These are phyloP conservation scores for Miniopterus natalensis DNA, from an alignment of 2,113 vertebrate species.

Conservation along the genomic window DNA sequence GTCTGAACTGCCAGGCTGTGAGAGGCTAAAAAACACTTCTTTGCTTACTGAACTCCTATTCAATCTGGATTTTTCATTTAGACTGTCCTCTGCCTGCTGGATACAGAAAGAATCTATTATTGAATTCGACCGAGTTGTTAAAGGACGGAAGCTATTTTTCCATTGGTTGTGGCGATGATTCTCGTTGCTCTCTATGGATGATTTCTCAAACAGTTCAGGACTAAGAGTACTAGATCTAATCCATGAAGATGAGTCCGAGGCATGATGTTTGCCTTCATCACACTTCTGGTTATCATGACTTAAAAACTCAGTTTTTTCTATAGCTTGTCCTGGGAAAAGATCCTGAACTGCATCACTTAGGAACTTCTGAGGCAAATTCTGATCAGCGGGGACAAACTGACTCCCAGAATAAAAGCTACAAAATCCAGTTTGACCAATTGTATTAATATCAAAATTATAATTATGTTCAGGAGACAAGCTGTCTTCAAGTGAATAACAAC, in stretches of 20 bases:
- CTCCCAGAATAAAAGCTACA: constrained; percentile 95
- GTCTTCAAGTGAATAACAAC: constrained; percentile 96
- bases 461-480: constrained; percentile 97
- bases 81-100: constrained; percentile 84
- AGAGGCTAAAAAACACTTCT: constrained; percentile 92
- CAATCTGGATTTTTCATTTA: constrained; percentile 89
- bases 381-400: constrained; percentile 97
- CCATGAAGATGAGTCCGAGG: constrained; percentile 86
- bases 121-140: constrained; percentile 87
- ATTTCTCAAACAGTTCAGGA: constrained; percentile 94
- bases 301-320: constrained; percentile 87
- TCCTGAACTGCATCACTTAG: constrained; percentile 96
- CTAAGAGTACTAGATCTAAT: constrained; percentile 87
- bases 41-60: constrained; percentile 89
- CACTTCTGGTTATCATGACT: constrained; percentile 87
- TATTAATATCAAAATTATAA: constrained; percentile 98
- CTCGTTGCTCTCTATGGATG: constrained; percentile 87
- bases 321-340: constrained; percentile 87
- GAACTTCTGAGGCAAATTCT: constrained; percentile 96
- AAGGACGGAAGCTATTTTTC: constrained; percentile 87
- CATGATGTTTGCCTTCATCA: constrained; percentile 88
- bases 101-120: constrained; percentile 88
- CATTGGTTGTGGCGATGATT: constrained; percentile 84
- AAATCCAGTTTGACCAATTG: constrained; percentile 95
- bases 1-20: constrained; percentile 88